Base-by-base conservation (phyloP, 2,888 invertebrate species). In the Ophioninae sp. region DNA sequence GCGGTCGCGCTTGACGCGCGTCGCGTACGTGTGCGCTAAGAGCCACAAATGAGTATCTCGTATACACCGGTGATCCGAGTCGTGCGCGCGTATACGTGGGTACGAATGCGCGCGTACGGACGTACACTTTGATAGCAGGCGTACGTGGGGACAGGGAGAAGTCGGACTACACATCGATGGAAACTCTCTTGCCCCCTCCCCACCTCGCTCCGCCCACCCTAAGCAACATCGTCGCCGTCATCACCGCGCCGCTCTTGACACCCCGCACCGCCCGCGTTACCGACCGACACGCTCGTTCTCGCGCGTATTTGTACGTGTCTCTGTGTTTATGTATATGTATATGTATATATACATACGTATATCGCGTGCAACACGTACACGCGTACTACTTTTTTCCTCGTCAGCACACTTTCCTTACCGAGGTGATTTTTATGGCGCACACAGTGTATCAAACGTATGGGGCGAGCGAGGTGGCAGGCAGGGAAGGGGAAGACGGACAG, bases 91-190 rank as follows among this genome's bases (percentile, higher is more conserved):
- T 41, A 41, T 78, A 68, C 67, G 61, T 73, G 44, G 8, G 44
- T 30, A 30, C 3, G 3, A 30, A 30, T 44, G 44, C 10, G 44
- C 44, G 2, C 44, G 8, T 13, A 1, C 2, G 2, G 44, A 44
- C 44, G n/a, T 61, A 61, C 56, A 61, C 17, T 57, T 61, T 39
- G n/a, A 39, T n/a, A 23, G 20, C 2, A 6, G 21, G 39, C 44
- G n/a, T 23, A 78, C 41, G 69, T 81, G 70, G 78, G 77, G 74
- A 74, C 69, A n/a, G n/a, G 41, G 78, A 77, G 68, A 78, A 83
- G 81, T 70, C 77, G 69, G 65, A 78, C 83, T 64, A 80, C 80
- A 83, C 83, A 83, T 70, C 59, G 80, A 83, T 80, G 79, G 82
- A 82, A 82, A 85, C 77, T 56, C 76, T 23, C 56, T 61, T 30